Base-by-base conservation (phyloP, 2,113 vertebrate species). In the Ochotona princeps region DNA sequence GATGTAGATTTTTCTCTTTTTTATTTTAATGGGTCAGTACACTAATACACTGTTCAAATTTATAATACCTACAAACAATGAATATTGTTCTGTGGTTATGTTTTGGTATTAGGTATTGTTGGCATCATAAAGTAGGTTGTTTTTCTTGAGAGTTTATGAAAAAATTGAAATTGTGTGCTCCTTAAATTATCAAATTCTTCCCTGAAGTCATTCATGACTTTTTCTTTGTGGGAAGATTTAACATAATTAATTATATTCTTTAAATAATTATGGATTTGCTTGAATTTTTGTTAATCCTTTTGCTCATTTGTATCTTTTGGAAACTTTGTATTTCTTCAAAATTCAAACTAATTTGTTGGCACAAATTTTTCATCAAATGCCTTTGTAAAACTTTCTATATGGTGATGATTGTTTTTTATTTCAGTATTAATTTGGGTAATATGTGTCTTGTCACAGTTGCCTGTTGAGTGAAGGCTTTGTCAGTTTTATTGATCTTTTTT, bases 401-500 rank as follows among this genome's bases (percentile, higher is more conserved):
- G 44, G 17, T 73, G 73, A n/a, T n/a, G 78, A 18, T 86, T 13
- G 54, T 30, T 18, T 78, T 15, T 30, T 12, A 60, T 90, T 92
- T 92, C 18, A 51, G 90, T 78, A 83, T 83, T 90, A 66, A 60
- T 91, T 93, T 92, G 82, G 35, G 15, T 47, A 67, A 80, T 76
- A 89, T 25, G n/a, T 57, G 18, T 73, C 61, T 89, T 90, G 60
- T 91, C 18, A 61, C 80, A 76, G 18, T 72, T 86, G 14, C 89
- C 72, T 49, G 10, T 72, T 61, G 88, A 54, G 73, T 49, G 65
- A 75, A 80, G 82, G 25, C n/a, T 82, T 94, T 93, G 63, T 89
- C 84, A 67, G 70, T 89, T 72, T 95, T 80, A 93, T 83, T 94
- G 82, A 81, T 66, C 20, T 87, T 81, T 44, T 87, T 76, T 54